Base-by-base conservation (phyloP, 2,797 vertebrate species). In the Phoeniculus purpureus region DNA sequence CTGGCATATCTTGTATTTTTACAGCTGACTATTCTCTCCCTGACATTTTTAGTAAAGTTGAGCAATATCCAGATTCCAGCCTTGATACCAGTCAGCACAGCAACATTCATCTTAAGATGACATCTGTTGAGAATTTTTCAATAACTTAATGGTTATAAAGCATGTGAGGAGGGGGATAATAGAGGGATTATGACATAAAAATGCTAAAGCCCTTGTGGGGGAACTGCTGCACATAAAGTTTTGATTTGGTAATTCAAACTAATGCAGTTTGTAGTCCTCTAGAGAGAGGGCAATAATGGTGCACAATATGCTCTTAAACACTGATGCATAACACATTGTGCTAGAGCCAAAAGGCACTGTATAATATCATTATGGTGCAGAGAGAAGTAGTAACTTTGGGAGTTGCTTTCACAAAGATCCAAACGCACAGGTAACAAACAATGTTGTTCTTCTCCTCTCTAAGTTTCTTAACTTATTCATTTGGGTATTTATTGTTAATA, bases 91-190 rank as follows among this genome's bases (percentile, higher is more conserved):
- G 97, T 97, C 96, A 93, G 97, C 97, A 97, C 89, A 95, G 97
- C 96, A 97, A 98, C 98, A 98, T 98, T 98, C 98, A 98, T 98
- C 98, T 98, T 98, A 97, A 96, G 97, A 97, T 98, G 98, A 98
- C 98, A 98, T 98, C 98, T 98, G 97, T 97, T 98, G 98, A 98
- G 98, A 98, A 98, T 98, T 98, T 98, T 97, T 97, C 98, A 98
- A 97, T 98, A 98, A 98, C 96, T 93, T 97, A 98, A 98, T 98
- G 98, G 97, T 98, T 97, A 97, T 97, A 96, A 96, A 95, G 97
- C 97, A 97, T 96, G 97, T 96, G 96, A 97, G 97, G 96, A 96
- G 96, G 95, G 88, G 96, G 96, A 97, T 97, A 97, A 96, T 97
- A 88, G 97, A 94, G 95, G 97, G 98, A 98, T 98, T 98, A 98